Percentiles rank a stretch among this genome's conserved stretches.
Conservation (phyloP, 1,140 invertebrate genomes). For the Scaptomyza montana region DNA sequence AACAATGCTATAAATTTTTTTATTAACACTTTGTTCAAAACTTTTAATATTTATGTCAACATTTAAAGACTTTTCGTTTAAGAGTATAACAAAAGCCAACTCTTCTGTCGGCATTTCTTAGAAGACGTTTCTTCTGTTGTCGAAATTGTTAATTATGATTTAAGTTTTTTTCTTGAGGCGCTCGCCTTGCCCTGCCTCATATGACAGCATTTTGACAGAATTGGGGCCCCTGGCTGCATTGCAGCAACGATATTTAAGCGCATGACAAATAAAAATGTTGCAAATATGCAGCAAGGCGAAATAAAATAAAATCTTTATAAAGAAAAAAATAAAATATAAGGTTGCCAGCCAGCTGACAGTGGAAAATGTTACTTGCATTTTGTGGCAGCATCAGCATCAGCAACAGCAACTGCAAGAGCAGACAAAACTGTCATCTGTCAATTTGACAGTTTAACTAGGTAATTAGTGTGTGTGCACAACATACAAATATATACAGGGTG, state of each 20-base stretch:
- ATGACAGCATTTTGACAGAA: conserved; percentile 72
- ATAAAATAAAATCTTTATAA: conserved; percentile 5
- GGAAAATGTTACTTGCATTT: conserved; percentile 71
- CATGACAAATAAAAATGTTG: conserved; percentile 74
- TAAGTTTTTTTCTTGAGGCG: conserved; percentile 27
- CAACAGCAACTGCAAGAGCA: conserved; percentile 5
- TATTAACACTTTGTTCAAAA: too few relatives aligned
- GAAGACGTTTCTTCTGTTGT: conserved; percentile 53
- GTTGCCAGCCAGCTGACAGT: conserved; percentile 45
- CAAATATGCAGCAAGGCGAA: conserved; percentile 45
- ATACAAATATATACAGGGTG: background rate
- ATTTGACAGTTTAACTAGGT: conserved; percentile 83
- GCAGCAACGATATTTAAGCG: conserved; percentile 48
- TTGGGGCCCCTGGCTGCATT: conserved; percentile 36
- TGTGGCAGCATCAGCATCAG: background rate
- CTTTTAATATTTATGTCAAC: conserved; percentile 14
- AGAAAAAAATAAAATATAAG: conserved; percentile 20
- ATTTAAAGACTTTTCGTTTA: conserved; percentile 35
- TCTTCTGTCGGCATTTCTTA: conserved; percentile 47
- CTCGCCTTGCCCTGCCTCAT: conserved; percentile 3
- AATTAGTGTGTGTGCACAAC: conserved; percentile 69
- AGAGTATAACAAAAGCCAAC: conserved; percentile 13
- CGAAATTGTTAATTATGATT: conserved; percentile 72
- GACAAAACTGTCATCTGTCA: conserved; percentile 83
- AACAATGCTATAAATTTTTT: too few relatives aligned